These are phyloP conservation scores for Meandrina meandrites DNA, from an alignment of 92 coral and sea anemone species.

Conservation along the genomic window DNA sequence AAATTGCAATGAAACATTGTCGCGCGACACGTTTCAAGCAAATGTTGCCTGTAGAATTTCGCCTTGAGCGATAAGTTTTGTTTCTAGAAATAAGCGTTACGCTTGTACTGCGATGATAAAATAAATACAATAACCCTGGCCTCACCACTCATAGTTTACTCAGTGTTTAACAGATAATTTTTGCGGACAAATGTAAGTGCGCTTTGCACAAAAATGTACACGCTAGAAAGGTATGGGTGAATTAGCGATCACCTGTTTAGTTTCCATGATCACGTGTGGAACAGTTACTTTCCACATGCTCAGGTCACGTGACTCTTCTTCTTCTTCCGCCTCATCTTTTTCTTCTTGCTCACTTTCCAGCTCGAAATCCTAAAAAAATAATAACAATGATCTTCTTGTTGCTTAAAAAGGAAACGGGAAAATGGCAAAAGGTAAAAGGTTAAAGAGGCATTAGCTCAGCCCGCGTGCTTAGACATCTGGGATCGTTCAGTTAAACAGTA, in stretches of 20 bases:
- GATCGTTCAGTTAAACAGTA: background rate
- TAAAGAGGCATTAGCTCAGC: background rate
- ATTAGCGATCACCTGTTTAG: conserved; percentile 59
- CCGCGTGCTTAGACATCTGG: background rate
- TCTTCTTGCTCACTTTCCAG: conserved; percentile 71
- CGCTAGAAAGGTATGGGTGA: too few relatives aligned
- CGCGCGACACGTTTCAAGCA: too few relatives aligned
- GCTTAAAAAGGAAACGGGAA: background rate
- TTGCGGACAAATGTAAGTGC: too few relatives aligned
- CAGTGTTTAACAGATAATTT: too few relatives aligned
- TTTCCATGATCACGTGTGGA: conserved; percentile 92
- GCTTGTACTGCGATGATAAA: background rate
- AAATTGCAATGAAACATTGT: too few relatives aligned
- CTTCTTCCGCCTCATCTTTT: conserved; percentile 24
- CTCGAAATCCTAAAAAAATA: conserved; percentile 59
- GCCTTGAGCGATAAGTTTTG: too few relatives aligned
- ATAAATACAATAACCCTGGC: too few relatives aligned
- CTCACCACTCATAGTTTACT: too few relatives aligned
- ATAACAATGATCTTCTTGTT: too few relatives aligned
- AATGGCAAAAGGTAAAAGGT: background rate
- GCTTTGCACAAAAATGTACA: too few relatives aligned
- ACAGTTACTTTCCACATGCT: conserved; percentile 92
- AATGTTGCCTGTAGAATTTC: too few relatives aligned
- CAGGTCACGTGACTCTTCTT: conserved; percentile 74
- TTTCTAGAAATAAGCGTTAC: too few relatives aligned